phyloP scores from a whole-genome alignment of 2,797 vertebrate genomes.

The Sarcophilus harrisii region DNA sequence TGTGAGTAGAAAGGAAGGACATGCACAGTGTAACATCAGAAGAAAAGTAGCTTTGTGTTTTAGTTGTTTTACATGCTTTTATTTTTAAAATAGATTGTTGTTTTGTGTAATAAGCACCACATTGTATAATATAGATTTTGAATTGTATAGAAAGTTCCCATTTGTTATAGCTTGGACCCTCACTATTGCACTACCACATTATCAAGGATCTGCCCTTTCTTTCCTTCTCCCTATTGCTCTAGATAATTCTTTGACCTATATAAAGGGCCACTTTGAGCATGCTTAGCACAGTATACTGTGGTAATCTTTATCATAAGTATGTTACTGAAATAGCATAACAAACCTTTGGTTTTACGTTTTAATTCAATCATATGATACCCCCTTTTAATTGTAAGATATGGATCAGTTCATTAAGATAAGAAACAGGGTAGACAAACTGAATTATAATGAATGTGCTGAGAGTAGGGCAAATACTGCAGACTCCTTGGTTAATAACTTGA shows the following conservation, averaged over 20 bases:
- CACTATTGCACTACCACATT: not conserved
- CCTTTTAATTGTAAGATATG: not conserved
- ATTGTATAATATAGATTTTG: not conserved
- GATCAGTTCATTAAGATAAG: slow-evolving; percentile 3
- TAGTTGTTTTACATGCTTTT: not conserved
- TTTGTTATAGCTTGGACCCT: not conserved
- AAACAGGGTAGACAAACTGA: not conserved
- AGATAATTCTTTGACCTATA: not conserved
- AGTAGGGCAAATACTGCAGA: not conserved
- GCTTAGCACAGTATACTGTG: not conserved
- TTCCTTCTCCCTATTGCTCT: not conserved
- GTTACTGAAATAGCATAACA: not conserved
- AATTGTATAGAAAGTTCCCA: not conserved
- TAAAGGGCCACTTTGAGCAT: not conserved
- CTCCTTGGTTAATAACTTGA: not conserved
- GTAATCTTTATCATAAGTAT: not conserved
- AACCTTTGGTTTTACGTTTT: not conserved
- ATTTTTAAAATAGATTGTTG: not conserved
- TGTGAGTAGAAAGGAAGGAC: not conserved
- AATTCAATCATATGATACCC: not conserved
- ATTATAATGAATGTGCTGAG: not conserved
- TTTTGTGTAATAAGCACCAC: not conserved
- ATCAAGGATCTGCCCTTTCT: not conserved
- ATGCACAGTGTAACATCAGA: not conserved
- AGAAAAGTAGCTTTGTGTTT: not conserved